These are phyloP conservation scores for Coleophora deauratella DNA, from an alignment of 2,888 invertebrate genomes.

Conservation along the genomic window DNA sequence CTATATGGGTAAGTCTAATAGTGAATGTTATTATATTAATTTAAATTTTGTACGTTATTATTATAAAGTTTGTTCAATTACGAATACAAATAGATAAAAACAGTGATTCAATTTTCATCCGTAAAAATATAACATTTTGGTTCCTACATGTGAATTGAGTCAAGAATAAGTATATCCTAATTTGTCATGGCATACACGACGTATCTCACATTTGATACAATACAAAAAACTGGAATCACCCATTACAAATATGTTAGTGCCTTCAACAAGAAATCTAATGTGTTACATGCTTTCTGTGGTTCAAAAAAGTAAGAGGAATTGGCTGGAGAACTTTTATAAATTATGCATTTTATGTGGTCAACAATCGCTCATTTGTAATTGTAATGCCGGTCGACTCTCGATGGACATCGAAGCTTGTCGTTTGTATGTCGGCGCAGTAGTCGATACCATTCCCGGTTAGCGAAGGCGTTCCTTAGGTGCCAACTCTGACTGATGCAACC, in stretches of 20 bases:
- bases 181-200: no score
- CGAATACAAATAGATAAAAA: no score
- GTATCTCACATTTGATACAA: slow-evolving; percentile 9
- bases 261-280: slow-evolving; percentile 42
- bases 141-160: no score
- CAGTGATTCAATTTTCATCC: no score
- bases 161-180: no score
- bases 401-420: slow-evolving; percentile 28
- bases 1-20: no score
- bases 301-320: slow-evolving; percentile 37
- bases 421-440: not conserved
- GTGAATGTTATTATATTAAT: no score
- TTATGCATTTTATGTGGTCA: slow-evolving; percentile 64
- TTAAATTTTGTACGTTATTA: no score
- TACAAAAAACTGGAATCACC: slow-evolving; percentile 33
- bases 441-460: slow-evolving; percentile 39
- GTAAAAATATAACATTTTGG: no score
- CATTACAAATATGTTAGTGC: slow-evolving; percentile 33
- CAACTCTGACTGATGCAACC: slow-evolving; percentile 34
- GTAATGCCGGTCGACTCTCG: slow-evolving; percentile 62
- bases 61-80: no score
- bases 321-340: slow-evolving; percentile 42
- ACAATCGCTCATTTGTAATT: slow-evolving; percentile 71
- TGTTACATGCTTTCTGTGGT: slow-evolving; percentile 39
- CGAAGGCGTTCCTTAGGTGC: slow-evolving; percentile 35